Base-by-base conservation (phyloP, 2,888 invertebrate species). In the Temnothorax rugatulus region DNA sequence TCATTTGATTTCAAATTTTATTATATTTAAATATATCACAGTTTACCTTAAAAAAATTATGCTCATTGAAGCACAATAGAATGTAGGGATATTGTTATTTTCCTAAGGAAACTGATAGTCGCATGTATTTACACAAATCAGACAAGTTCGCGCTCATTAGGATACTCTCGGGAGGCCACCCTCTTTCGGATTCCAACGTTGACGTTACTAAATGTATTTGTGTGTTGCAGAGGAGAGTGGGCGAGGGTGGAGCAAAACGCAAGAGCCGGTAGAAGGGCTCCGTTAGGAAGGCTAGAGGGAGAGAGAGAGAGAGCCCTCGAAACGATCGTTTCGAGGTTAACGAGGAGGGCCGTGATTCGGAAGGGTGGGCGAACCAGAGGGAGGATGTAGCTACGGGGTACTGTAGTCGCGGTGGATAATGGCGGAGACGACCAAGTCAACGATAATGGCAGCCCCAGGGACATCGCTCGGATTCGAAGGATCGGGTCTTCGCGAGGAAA, bases 401-500 rank as follows among this genome's bases (percentile, higher is more conserved):
- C 82, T 81, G 86, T 83, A 82, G 86, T 82, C 74, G 57, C 25
- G 82, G 77, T 84, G 77, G 89, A 91, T 92, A 92, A 92, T 92
- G 92, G 92, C 91, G 90, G 88, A 88, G 90, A 87, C 88, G 87
- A 89, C 87, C 86, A 86, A 88, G 90, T 82, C 89, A 81, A 85
- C 86, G 89, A 88, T 92, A 92, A 92, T 92, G 91, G 92, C 91
- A 91, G 90, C 92, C 92, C 92, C 77, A 89, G 92, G 92, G 92
- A 92, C 92, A 85, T 85, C 76, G 76, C 66, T 84, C 77, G 89
- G 90, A 88, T 87, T 89, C 85, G 87, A 88, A 90, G 89, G 87
- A 90, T 88, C 7, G 86, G 87, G 77, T 84, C 86, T 85, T 59
- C 77, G 85, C 90, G 77, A 89, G 90, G 91, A 90, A 92, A 92